Evolutionary conservation across 2,113 vertebrate species (phyloP).

Genomic region (Marmota monax): DNA sequence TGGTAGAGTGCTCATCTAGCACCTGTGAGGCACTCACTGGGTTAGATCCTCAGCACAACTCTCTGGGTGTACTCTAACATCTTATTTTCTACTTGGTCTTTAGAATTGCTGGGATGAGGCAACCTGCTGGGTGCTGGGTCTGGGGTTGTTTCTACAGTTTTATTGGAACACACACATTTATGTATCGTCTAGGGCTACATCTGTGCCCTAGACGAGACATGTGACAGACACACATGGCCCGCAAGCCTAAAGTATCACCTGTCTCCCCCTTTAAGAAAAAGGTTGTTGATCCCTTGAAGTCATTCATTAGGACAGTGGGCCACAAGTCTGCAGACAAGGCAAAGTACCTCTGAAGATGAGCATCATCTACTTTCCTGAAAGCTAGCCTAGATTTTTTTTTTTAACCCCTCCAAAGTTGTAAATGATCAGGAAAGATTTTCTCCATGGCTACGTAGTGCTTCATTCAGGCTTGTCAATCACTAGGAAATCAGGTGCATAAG

Average conservation of each 20-base stretch:
- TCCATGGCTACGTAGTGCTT: not conserved
- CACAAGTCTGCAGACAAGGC: not conserved
- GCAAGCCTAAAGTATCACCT: not conserved
- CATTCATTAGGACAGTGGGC: not conserved
- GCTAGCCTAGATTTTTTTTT: not conserved
- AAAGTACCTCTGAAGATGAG: not conserved
- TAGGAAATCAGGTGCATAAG: not conserved
- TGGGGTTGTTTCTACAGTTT: not conserved
- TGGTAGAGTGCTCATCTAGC: no score
- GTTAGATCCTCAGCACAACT: not conserved
- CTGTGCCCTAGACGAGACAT: not conserved
- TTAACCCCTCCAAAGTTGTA: not conserved
- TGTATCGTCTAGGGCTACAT: not conserved
- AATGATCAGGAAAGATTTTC: not conserved
- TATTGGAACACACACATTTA: not conserved
- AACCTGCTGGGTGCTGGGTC: not conserved
- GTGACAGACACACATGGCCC: not conserved
- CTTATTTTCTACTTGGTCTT: slow-evolving; percentile 2
- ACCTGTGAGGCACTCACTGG: no score
- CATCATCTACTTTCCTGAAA: not conserved
- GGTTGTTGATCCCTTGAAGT: not conserved
- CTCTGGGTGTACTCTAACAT: not conserved
- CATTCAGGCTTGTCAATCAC: not conserved
- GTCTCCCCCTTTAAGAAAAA: not conserved
- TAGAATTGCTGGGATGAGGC: not conserved